Evolutionary conservation across 2,113 vertebrate genomes (phyloP).

Genomic region (Pipra filicauda): DNA sequence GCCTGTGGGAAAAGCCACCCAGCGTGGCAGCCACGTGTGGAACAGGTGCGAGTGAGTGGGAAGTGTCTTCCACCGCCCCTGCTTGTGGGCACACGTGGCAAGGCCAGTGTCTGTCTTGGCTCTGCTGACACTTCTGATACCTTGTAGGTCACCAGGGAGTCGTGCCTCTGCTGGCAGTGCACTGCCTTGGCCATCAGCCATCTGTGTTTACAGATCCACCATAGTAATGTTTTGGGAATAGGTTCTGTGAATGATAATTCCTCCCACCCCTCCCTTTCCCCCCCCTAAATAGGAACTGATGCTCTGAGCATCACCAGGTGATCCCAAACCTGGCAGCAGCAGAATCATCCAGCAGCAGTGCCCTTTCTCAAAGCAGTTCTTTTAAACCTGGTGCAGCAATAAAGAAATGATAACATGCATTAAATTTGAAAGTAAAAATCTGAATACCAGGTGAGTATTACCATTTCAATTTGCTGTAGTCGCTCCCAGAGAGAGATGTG

Average conservation of each 20-base stretch:
- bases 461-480: accelerated
- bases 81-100: neutral
- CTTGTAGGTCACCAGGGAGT: neutral
- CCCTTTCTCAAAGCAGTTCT: neutral
- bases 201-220: accelerated
- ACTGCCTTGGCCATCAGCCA: accelerated
- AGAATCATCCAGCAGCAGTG: neutral
- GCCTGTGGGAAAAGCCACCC: neutral
- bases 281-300: neutral
- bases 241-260: neutral
- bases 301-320: neutral
- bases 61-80: neutral
- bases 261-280: neutral
- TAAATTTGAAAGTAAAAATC: neutral
- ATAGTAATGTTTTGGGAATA: neutral
- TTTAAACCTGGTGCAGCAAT: neutral
- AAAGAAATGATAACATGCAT: neutral
- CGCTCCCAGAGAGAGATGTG: neutral
- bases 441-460: neutral
- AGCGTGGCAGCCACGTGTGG: neutral
- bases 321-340: neutral
- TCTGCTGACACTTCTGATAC: neutral
- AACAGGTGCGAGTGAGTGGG: neutral
- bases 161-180: accelerated
- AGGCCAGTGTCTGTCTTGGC: no score